Percentiles rank a stretch among this genome's conserved stretches.
Conservation (phyloP, 2,888 invertebrate genomes). For the Chouioia cunea region DNA sequence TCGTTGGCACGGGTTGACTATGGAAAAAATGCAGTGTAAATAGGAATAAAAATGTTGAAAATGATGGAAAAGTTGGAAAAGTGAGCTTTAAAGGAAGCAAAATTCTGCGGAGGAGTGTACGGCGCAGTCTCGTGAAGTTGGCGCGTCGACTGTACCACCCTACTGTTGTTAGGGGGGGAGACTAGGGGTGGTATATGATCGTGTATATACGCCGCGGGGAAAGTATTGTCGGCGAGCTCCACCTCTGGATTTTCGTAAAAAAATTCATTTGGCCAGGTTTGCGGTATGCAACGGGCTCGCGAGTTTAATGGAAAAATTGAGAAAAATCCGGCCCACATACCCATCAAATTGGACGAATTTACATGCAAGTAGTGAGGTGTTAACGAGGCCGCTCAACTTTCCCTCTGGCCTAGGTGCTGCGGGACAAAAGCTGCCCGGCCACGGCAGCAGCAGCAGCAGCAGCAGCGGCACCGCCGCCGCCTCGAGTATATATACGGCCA, state of each 20-base stretch:
- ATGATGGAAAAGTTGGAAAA: constrained; percentile 8
- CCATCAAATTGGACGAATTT: constrained; percentile 66
- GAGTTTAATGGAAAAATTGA: constrained; percentile 56
- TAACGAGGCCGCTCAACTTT: constrained; percentile 56
- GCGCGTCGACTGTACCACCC: constrained; percentile 67
- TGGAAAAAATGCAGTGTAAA: neutral
- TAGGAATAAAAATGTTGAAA: neutral
- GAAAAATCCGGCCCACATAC: constrained; percentile 55
- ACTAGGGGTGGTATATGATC: constrained; percentile 69
- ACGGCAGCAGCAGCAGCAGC: constrained; percentile 18
- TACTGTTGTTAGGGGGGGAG: constrained; percentile 67
- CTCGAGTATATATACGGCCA: constrained; percentile 68
- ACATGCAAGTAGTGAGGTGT: constrained; percentile 12
- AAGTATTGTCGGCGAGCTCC: constrained; percentile 67
- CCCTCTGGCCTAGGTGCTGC: constrained; percentile 59
- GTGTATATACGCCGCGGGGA: constrained; percentile 66
- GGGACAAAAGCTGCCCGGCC: constrained; percentile 62
- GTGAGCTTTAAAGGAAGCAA: constrained; percentile 33
- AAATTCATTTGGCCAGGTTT: constrained; percentile 56
- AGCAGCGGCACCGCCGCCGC: constrained; percentile 53
- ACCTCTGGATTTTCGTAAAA: constrained; percentile 63
- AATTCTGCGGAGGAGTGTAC: constrained; percentile 39
- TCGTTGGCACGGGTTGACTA: neutral
- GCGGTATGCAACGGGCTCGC: constrained; percentile 33
- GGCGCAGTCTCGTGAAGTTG: constrained; percentile 53